Percentiles rank a stretch among this genome's conserved stretches.
Evolutionary conservation across 2,797 vertebrate genomes (phyloP).

Genomic region (Chelmon rostratus): DNA sequence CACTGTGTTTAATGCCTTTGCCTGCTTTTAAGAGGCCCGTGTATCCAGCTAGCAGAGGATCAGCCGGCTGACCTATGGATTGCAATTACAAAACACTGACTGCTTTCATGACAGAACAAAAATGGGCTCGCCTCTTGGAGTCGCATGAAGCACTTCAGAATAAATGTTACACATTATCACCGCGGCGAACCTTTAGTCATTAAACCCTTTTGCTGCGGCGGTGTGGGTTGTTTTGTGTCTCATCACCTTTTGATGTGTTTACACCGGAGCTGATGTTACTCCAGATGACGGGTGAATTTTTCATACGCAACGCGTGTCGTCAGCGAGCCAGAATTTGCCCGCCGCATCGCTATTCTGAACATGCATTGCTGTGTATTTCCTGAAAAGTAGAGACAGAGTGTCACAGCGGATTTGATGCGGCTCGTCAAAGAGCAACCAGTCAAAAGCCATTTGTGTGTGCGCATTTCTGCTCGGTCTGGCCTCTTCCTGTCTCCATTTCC

Average conservation of each 20-base stretch:
- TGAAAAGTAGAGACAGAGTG: slow-evolving; percentile 76
- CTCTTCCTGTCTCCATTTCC: slow-evolving; percentile 66
- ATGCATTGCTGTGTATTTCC: slow-evolving; percentile 60
- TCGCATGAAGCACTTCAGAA: background rate
- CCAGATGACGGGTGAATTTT: slow-evolving; percentile 48
- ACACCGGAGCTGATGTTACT: slow-evolving; percentile 28
- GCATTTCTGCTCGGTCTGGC: slow-evolving; percentile 56
- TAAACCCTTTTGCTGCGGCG: slow-evolving; percentile 10
- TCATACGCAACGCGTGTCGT: slow-evolving; percentile 31
- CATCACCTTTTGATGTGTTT: slow-evolving; percentile 20
- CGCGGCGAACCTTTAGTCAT: slow-evolving; percentile 21
- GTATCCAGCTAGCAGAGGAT: slow-evolving; percentile 45
- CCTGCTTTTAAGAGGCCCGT: slow-evolving; percentile 65
- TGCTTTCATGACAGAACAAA: slow-evolving; percentile 49
- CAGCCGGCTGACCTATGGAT: slow-evolving; percentile 60
- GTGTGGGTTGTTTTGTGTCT: slow-evolving; percentile 10
- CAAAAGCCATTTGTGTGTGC: slow-evolving; percentile 73
- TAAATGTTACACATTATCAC: background rate
- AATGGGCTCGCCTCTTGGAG: slow-evolving; percentile 27
- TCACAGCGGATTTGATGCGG: slow-evolving; percentile 71
- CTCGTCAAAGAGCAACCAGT: slow-evolving; percentile 69
- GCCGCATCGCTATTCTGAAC: slow-evolving; percentile 49
- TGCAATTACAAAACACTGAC: slow-evolving; percentile 53
- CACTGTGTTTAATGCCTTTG: slow-evolving; percentile 70
- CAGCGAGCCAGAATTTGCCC: slow-evolving; percentile 10